Evolutionary conservation across 2,113 vertebrate genomes (phyloP), one percentile per base, ranked within the genome.

Genomic region (Mormyrus iriodes): DNA sequence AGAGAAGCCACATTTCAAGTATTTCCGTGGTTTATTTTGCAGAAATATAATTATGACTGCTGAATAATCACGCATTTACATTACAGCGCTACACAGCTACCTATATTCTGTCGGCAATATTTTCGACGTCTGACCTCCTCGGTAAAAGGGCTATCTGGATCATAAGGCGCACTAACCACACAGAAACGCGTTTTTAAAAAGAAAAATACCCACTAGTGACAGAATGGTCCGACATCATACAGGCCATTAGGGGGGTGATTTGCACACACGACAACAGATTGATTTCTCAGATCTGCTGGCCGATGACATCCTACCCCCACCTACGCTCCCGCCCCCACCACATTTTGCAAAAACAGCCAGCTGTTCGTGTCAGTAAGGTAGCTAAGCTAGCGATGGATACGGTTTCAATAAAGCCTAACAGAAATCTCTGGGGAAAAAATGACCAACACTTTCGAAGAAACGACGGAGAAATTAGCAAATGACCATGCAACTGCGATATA

Each of bases 321-420:
- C 42, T 2, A 5, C 8, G 5, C 39, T 3, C 17, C 15, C 2
- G n/a, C n/a, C 49, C 53, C 58, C 65, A 73, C 19, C 48, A 24
- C 76, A 49, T 88, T 86, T 87, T 52, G 86, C 69, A 61, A 89
- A 89, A 61, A 88, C 51, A 88, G 65, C 79, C 89, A 90, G 89
- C 89, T 88, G 89, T 61, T 69, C 21, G 52, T 83, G 89, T 88
- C 89, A 88, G 52, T 90, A 88, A 86, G 83, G 15, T 79, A 84
- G 42, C 73, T 61, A 84, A 89, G 53, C 39, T 9, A 35, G 58
- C 89, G 19, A 79, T 39, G 73, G 52, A 79, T 58, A 53, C n/a
- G 21, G 21, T 55, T 49, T 73, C 69, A 86, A 61, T 39, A 69
- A 85, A 17, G 9, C 15, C 82, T n/a, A 46, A 48, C 15, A 84